Evolutionary conservation across 2,888 invertebrate genomes (phyloP).

Genomic region (Pocota personata): DNA sequence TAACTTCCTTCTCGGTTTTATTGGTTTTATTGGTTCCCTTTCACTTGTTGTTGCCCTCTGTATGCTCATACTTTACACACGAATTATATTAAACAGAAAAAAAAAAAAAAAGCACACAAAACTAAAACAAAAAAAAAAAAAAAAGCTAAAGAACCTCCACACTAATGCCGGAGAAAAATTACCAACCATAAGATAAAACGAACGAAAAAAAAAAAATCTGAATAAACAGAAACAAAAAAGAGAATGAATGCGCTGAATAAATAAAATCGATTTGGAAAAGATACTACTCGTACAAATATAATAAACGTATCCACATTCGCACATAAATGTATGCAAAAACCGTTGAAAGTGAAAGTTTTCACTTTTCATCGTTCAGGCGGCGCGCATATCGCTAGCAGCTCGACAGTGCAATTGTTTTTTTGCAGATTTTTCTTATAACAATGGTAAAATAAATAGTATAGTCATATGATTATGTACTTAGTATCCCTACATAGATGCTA

Average conservation of each 20-base stretch:
- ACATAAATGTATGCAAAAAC: conserved; percentile 65
- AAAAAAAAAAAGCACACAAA: conserved; percentile 41
- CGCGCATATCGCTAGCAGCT: conserved; percentile 43
- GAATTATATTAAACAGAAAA: conserved; percentile 35
- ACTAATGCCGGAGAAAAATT: conserved; percentile 73
- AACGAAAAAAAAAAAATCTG: conserved; percentile 47
- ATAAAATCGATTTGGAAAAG: conserved; percentile 68
- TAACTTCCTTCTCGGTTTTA: conserved; percentile 46
- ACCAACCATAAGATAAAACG: conserved; percentile 59
- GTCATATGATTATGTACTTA: conserved; percentile 61
- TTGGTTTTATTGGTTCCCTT: conserved; percentile 47
- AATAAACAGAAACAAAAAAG: conserved; percentile 61
- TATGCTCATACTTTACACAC: conserved; percentile 23
- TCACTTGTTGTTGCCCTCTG: conserved; percentile 53
- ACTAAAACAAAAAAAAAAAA: conserved; percentile 33
- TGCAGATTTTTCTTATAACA: conserved; percentile 78
- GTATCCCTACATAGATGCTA: conserved; percentile 64
- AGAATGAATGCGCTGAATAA: conserved; percentile 66
- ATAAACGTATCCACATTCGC: conserved; percentile 53
- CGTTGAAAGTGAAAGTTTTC: conserved; percentile 71
- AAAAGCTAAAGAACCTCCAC: conserved; percentile 56
- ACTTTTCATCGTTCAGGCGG: conserved; percentile 59
- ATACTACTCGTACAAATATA: conserved; percentile 23
- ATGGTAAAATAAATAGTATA: conserved; percentile 70
- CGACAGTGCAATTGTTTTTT: conserved; percentile 75